phyloP scores from a whole-genome alignment of 2,888 invertebrate genomes.

The Petrolisthes manimaculis region DNA sequence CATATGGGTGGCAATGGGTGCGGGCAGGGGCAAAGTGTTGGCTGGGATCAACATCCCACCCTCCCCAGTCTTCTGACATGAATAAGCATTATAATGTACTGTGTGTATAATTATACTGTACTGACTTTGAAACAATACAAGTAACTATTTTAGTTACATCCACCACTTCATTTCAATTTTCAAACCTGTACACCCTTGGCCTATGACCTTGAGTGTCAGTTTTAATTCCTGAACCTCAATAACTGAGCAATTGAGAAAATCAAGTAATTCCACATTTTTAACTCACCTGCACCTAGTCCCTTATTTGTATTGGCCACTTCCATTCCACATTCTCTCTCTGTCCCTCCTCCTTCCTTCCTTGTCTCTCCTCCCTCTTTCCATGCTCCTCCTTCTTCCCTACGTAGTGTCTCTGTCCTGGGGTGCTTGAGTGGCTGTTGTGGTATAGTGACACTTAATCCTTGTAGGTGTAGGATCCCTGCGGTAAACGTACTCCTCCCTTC shows the following conservation, averaged over 20 bases:
- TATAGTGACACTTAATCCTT: background rate
- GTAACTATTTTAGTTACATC: too few species aligned
- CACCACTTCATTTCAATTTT: too few species aligned
- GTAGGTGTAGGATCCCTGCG: background rate
- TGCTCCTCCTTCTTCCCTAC: slow-evolving; percentile 5
- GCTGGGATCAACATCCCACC: background rate
- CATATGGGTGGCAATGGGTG: background rate
- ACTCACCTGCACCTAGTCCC: too few species aligned
- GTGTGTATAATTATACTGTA: too few species aligned
- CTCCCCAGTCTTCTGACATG: background rate
- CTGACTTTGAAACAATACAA: too few species aligned
- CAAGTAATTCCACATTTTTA: too few species aligned
- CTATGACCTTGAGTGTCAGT: too few species aligned
- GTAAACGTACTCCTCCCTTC: background rate
- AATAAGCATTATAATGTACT: too few species aligned
- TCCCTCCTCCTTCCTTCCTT: background rate
- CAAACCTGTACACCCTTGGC: too few species aligned
- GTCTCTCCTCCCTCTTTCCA: slow-evolving; percentile 1
- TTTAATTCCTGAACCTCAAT: too few species aligned
- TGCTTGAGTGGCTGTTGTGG: background rate
- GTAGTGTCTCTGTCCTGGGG: background rate
- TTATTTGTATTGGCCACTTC: background rate
- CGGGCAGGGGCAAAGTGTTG: background rate
- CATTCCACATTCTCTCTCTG: background rate
- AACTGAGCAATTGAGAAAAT: too few species aligned